phyloP scores from a whole-genome alignment of 2,797 vertebrate species.

The Mus caroli region DNA sequence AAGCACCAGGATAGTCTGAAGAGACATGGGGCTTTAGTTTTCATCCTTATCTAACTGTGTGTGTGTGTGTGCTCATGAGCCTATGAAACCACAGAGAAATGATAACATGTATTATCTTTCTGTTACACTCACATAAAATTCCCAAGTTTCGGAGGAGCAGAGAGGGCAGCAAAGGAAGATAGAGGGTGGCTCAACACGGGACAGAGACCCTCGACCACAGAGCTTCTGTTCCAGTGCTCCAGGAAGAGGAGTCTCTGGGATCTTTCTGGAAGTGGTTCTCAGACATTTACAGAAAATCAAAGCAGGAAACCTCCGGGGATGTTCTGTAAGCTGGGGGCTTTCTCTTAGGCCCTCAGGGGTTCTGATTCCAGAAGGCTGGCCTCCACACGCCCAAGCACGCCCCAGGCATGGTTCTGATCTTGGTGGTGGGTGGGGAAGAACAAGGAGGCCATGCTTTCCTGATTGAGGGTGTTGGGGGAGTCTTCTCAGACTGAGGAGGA shows the following conservation, averaged over 20 bases:
- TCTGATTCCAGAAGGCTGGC: neutral
- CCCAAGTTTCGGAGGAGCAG: slow-evolving; percentile 39
- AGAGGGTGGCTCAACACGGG: neutral
- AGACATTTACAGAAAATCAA: neutral
- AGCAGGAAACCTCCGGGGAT: neutral
- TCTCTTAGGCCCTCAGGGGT: neutral
- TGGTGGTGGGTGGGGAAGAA: neutral
- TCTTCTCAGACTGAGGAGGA: neutral
- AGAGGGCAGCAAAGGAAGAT: neutral
- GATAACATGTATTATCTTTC: slow-evolving; percentile 19
- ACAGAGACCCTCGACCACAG: neutral
- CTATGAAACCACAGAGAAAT: slow-evolving; percentile 62
- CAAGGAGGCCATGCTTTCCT: rapidly evolving
- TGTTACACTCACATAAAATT: slow-evolving; percentile 75
- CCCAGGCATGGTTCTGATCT: neutral
- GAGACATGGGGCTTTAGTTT: slow-evolving; percentile 34
- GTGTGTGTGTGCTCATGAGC: neutral
- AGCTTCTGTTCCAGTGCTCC: neutral
- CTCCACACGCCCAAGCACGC: neutral
- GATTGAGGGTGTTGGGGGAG: neutral
- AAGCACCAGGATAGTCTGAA: slow-evolving; percentile 7
- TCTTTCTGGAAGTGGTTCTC: neutral
- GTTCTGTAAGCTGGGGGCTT: neutral
- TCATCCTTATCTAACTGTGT: slow-evolving; percentile 46
- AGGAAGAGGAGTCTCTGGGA: neutral